Evolutionary conservation across 64 coral and sea anemone genomes (phyloP), one percentile per base, ranked within the genome.

Genomic region (Hydrozoanthus tunicans): DNA sequence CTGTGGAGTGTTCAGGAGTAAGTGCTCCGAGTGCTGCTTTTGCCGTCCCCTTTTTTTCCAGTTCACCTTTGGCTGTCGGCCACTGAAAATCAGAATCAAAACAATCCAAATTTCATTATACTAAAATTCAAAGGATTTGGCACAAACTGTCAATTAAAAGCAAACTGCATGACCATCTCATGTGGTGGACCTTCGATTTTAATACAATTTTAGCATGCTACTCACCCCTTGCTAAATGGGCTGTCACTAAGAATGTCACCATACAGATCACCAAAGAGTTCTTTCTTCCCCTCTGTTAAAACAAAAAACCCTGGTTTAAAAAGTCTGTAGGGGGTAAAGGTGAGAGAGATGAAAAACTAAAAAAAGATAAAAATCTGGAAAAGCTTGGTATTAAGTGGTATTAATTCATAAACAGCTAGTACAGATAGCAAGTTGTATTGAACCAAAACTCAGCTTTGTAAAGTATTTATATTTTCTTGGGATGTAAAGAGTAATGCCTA

Each of bases 11-110:
- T 98, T 98, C 56, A 98, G 92, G 3, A 91, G 78, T 12, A 98
- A 66, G 70, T 98, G 96, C 59, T 98, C 93, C 23, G 96, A 93
- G 72, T 98, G 96, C 62, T 93, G 94, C 67, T 95, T 94, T 17
- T 95, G 91, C 2, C 96, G 91, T 25, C 84, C 91, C 26, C 85
- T 86, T 68, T 91, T 93, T 55, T 89, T 93, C 96, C 96, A 98
- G 43, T 95, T 95, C 14, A 98, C 91, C 75, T 98, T 98, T 15
- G 91, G 88, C 20, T 93, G 91, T 73, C 89, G 94, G 9, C 94
- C 85, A 68, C 91, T 92, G 64, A n/a, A 92, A 78, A 86, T 17
- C 51, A 57, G 6, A 10, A 24, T 58, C 51, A 68, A 5, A 58
- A 17, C 3, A 63, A 74, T 9, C 10, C 27, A 51, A 51, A 6